Percentiles rank a stretch among this genome's conserved stretches.
These are phyloP conservation scores for Drosophila rufa DNA, from an alignment of 1,140 invertebrate genomes.

Conservation along the genomic window DNA sequence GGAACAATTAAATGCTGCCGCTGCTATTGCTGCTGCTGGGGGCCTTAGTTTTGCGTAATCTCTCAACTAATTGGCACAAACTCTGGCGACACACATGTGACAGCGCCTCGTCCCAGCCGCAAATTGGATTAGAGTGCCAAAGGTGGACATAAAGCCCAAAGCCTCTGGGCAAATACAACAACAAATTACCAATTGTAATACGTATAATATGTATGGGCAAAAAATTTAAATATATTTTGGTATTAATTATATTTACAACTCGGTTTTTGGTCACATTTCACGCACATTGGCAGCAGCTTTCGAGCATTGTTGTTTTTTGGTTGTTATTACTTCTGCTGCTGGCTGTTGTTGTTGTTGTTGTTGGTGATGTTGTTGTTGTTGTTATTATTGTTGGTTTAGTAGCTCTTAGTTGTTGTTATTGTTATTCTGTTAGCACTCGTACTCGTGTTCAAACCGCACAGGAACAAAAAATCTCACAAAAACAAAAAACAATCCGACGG, in stretches of 20 bases:
- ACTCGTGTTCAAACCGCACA: constrained; percentile 48
- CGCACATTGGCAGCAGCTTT: constrained; percentile 44
- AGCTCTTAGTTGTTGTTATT: constrained; percentile 3
- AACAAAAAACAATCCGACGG: constrained; percentile 20
- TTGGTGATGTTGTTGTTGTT: constrained; percentile 9
- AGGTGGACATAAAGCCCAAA: constrained; percentile 40
- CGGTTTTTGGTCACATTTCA: constrained; percentile 18
- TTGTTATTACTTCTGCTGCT: background rate
- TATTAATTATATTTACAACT: constrained; percentile 4
- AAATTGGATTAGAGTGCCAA: constrained; percentile 74
- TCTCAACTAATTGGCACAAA: constrained; percentile 77
- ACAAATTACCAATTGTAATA: no score
- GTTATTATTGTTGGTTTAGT: constrained; percentile 11
- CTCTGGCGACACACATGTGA: constrained; percentile 11
- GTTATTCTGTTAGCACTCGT: constrained; percentile 46
- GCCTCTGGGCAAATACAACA: background rate
- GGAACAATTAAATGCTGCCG: constrained; percentile 43
- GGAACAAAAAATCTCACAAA: constrained; percentile 43
- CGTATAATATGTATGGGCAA: background rate
- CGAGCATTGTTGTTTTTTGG: constrained; percentile 19
- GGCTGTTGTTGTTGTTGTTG: background rate
- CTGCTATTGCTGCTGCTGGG: background rate
- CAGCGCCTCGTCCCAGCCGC: constrained; percentile 4
- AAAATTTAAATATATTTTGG: background rate
- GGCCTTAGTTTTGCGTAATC: constrained; percentile 78